Percentiles rank a stretch among this genome's conserved stretches.
phyloP scores from a whole-genome alignment of 2,888 invertebrate species.

The Ramazzottius varieornatus region DNA sequence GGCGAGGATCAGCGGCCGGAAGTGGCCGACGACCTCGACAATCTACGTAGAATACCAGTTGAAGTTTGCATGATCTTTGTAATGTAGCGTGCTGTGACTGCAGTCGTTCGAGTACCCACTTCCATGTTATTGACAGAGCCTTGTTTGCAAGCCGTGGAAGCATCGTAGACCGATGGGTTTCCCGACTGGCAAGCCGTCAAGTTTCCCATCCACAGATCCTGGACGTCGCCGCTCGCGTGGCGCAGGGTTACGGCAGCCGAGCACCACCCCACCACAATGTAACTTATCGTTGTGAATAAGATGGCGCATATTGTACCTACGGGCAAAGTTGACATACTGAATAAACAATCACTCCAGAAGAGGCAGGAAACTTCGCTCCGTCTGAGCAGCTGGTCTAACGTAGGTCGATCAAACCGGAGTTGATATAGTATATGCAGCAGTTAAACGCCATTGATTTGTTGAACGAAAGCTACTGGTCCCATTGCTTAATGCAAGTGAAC shows the following conservation, averaged over 20 bases:
- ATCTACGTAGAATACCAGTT: too few relatives aligned
- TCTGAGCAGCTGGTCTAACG: too few relatives aligned
- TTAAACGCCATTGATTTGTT: too few relatives aligned
- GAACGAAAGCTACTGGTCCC: too few relatives aligned
- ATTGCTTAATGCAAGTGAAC: too few relatives aligned
- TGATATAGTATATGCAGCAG: too few relatives aligned
- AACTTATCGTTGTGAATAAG: not conserved
- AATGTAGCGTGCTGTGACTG: too few relatives aligned
- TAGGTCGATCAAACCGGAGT: too few relatives aligned
- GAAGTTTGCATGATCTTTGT: too few relatives aligned
- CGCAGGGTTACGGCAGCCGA: not conserved
- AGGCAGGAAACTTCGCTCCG: too few relatives aligned
- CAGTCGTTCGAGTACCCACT: not conserved
- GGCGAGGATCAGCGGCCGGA: slow-evolving; percentile 71
- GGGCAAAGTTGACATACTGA: too few relatives aligned
- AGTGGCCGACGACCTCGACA: slow-evolving; percentile 29
- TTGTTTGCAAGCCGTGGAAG: not conserved
- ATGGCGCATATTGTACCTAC: not conserved
- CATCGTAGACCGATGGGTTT: not conserved
- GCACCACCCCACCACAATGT: not conserved
- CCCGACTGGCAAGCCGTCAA: not conserved
- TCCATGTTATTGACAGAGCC: not conserved
- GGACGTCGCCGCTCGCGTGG: not conserved
- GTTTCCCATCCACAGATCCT: not conserved
- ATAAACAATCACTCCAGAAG: too few relatives aligned